Evolutionary conservation across 1,140 invertebrate species (phyloP).

Genomic region (Globodera rostochiensis): DNA sequence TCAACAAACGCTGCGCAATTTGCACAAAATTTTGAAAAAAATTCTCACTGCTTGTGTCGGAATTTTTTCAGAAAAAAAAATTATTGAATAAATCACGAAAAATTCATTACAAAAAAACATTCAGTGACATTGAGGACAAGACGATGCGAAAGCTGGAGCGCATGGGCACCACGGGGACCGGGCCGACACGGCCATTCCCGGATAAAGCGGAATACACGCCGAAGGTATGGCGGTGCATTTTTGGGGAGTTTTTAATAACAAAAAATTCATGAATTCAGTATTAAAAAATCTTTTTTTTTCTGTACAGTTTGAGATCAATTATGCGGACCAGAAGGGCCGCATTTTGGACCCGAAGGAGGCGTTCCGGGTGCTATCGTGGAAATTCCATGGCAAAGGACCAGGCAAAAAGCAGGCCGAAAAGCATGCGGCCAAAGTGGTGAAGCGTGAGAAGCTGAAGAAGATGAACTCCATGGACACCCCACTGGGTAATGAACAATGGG

Average conservation of each 20-base stretch:
- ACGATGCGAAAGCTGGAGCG: constrained; percentile 67
- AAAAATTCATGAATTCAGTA: not conserved
- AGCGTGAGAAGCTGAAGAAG: constrained; percentile 93
- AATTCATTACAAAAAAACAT: constrained; percentile 15
- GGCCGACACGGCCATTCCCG: constrained; percentile 85
- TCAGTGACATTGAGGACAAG: constrained; percentile 81
- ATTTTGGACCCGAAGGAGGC: constrained; percentile 91
- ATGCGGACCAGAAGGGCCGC: constrained; percentile 92
- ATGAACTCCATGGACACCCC: constrained; percentile 99
- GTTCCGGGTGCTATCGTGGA: constrained; percentile 71
- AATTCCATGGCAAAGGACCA: constrained; percentile 96
- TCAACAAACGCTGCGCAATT: too few relatives aligned
- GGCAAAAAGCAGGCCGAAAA: constrained; percentile 99
- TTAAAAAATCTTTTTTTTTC: not conserved
- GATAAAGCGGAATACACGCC: constrained; percentile 92
- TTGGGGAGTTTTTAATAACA: too few relatives aligned
- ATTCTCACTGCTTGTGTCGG: too few relatives aligned
- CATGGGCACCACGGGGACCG: constrained; percentile 76
- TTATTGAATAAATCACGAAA: too few relatives aligned
- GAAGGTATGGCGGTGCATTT: constrained; percentile 68
- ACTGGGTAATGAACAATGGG: constrained; percentile 69
- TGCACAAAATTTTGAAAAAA: too few relatives aligned
- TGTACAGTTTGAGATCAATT: constrained; percentile 82
- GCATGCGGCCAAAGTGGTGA: constrained; percentile 88
- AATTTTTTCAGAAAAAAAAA: too few relatives aligned